phyloP scores from a whole-genome alignment of 2,113 vertebrate species.

The Sclerurus mexicanus region DNA sequence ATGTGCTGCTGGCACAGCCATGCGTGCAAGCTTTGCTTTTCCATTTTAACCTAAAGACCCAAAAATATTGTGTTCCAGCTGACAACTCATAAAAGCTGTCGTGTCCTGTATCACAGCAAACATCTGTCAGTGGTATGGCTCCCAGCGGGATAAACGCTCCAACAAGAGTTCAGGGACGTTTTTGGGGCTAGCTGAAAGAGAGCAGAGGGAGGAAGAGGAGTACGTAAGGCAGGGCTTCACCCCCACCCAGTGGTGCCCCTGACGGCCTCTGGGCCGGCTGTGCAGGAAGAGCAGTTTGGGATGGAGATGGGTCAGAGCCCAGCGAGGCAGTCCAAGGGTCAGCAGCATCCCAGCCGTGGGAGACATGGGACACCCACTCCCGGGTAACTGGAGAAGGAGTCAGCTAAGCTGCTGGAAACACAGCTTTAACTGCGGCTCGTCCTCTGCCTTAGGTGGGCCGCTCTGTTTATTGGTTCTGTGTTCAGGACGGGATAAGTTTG shows the following conservation, averaged over 20 bases:
- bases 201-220: background rate
- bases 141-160: constrained; percentile 1
- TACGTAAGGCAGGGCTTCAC: accelerated
- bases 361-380: background rate
- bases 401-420: background rate
- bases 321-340: background rate
- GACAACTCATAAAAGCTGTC: constrained; percentile 57
- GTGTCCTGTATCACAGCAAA: constrained; percentile 51
- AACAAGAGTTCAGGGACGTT: background rate
- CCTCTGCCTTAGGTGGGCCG: background rate
- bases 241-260: background rate
- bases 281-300: background rate
- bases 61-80: constrained; percentile 46
- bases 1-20: background rate
- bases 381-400: constrained; percentile 12
- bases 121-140: constrained; percentile 36
- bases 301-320: background rate
- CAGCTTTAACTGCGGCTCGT: background rate
- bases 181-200: background rate
- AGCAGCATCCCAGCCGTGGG: background rate
- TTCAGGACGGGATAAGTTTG: background rate
- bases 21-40: background rate
- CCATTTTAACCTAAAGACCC: constrained; percentile 46
- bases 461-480: background rate
- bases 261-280: background rate